These are phyloP conservation scores for Meta bourneti DNA, from an alignment of 2,888 invertebrate species.

Conservation along the genomic window DNA sequence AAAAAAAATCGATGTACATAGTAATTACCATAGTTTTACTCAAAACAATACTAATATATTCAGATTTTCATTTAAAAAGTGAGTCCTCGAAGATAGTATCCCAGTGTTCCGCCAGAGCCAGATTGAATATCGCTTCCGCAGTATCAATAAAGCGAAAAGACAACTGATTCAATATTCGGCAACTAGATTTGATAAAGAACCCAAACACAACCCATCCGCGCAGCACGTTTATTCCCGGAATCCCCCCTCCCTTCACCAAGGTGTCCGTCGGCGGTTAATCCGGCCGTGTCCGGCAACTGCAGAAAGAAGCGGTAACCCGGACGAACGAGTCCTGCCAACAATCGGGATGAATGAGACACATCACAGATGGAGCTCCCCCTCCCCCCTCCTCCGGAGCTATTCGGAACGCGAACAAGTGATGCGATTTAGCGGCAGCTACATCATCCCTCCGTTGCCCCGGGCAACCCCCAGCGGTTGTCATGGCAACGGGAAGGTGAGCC, in stretches of 20 bases:
- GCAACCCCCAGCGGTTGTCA: constrained; percentile 36
- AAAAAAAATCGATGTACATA: no score
- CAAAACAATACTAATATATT: no score
- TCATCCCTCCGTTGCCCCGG: constrained; percentile 58
- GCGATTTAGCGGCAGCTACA: constrained; percentile 66
- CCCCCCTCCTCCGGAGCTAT: no score
- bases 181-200: no score
- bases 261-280: background rate
- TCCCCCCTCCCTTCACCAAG: background rate
- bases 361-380: constrained; percentile 51
- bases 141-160: no score
- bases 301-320: background rate
- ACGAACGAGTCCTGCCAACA: constrained; percentile 6
- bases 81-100: no score
- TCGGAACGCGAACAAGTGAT: constrained; percentile 61
- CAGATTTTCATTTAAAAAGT: no score
- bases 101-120: no score
- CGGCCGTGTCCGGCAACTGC: background rate
- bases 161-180: no score
- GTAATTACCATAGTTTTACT: no score
- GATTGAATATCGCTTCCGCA: no score
- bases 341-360: constrained; percentile 62
- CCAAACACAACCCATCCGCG: no score
- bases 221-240: background rate
- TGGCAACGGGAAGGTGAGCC: constrained; percentile 71